Percentiles rank a stretch among this genome's conserved stretches.
phyloP scores from a whole-genome alignment of 2,113 vertebrate genomes.

The Coptodon bakossiorum region DNA sequence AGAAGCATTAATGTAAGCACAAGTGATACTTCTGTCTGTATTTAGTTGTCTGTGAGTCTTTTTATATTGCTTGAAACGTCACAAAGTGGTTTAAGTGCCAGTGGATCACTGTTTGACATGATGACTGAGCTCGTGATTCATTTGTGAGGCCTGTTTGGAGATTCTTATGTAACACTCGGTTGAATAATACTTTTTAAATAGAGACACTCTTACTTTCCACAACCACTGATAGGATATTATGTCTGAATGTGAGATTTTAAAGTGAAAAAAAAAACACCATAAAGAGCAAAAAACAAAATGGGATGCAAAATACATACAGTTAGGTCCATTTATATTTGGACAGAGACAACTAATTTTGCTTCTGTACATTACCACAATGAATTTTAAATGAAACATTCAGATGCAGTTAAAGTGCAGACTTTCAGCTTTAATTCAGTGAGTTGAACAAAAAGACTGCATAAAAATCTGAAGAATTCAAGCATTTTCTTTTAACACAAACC shows the following conservation, averaged over 20 bases:
- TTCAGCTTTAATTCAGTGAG: background rate
- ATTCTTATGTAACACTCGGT: slow-evolving; percentile 65
- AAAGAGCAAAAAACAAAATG: background rate
- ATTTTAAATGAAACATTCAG: background rate
- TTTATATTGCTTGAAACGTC: slow-evolving; percentile 41
- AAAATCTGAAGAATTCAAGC: background rate
- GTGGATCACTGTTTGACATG: slow-evolving; percentile 37
- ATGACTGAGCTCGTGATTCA: slow-evolving; percentile 55
- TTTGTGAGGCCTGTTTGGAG: slow-evolving; percentile 48
- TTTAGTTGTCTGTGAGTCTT: slow-evolving; percentile 40
- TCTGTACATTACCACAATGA: background rate
- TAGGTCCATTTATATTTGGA: background rate
- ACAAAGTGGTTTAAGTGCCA: slow-evolving; percentile 36
- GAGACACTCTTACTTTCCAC: slow-evolving; percentile 42
- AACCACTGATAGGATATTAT: slow-evolving; percentile 13
- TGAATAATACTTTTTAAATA: slow-evolving; percentile 74
- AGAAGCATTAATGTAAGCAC: slow-evolving; percentile 22
- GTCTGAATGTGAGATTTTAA: slow-evolving; percentile 20
- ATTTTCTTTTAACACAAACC: background rate
- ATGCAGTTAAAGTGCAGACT: background rate
- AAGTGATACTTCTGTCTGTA: slow-evolving; percentile 42
- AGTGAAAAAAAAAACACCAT: background rate
- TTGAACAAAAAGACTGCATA: background rate
- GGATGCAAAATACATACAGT: background rate
- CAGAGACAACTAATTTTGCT: background rate